Conservation (phyloP, 2,113 vertebrate species). For the Python bivittatus region DNA sequence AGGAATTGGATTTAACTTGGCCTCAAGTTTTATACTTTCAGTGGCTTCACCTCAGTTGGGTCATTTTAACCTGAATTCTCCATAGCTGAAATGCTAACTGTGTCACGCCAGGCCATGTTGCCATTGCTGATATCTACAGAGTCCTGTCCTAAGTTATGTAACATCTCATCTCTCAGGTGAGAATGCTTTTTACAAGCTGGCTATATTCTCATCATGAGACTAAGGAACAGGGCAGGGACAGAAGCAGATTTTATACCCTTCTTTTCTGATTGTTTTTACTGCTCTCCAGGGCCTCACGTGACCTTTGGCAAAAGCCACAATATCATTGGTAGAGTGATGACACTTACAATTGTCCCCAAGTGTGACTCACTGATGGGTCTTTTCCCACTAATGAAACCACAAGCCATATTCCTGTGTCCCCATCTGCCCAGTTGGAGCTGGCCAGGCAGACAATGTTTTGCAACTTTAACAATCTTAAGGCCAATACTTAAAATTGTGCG, state of each 20-base stretch:
- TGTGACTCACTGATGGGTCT: neutral
- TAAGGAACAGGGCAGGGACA: neutral
- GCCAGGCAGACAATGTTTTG: neutral
- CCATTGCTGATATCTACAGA: neutral
- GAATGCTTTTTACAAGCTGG: neutral
- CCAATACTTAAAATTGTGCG: neutral
- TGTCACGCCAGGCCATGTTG: neutral
- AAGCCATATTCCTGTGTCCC: neutral
- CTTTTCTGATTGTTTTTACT: constrained; percentile 21
- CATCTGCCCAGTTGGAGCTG: neutral
- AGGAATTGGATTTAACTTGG: neutral
- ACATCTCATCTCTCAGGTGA: neutral
- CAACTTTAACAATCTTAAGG: neutral
- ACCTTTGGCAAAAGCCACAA: constrained; percentile 19
- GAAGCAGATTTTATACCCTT: constrained; percentile 6
- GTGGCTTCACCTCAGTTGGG: neutral
- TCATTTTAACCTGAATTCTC: neutral
- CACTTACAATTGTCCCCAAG: neutral
- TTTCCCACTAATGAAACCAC: neutral
- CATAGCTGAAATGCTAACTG: neutral
- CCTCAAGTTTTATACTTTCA: neutral
- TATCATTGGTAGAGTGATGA: neutral
- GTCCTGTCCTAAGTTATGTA: neutral
- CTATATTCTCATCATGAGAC: constrained; percentile 1
- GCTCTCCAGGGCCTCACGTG: constrained; percentile 1